Conservation (phyloP, 2,113 vertebrate genomes). For the Aegotheles bennettii region DNA sequence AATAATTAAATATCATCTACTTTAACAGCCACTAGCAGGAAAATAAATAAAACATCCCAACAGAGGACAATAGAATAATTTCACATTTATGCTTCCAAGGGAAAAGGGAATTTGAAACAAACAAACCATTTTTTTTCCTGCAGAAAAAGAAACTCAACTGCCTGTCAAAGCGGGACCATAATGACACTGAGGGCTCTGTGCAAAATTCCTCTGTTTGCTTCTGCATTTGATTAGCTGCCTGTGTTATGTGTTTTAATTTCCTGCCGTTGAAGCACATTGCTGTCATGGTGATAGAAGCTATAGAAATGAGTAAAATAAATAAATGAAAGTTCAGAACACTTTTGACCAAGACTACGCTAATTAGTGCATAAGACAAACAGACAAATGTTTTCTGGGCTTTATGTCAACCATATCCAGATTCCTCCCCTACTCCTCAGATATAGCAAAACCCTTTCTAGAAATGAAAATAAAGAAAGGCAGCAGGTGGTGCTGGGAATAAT, state of each 20-base stretch:
- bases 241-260: slow-evolving; percentile 65
- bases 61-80: slow-evolving; percentile 25
- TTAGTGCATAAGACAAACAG: slow-evolving; percentile 44
- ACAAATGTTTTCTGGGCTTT: slow-evolving; percentile 52
- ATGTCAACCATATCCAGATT: slow-evolving; percentile 9
- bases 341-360: slow-evolving; percentile 52
- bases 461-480: slow-evolving; percentile 35
- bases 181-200: slow-evolving; percentile 19
- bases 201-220: slow-evolving; percentile 59
- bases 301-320: slow-evolving; percentile 59
- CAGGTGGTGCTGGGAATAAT: slow-evolving; percentile 57
- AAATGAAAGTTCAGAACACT: slow-evolving; percentile 51
- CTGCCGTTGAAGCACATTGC: slow-evolving; percentile 45
- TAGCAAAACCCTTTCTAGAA: slow-evolving; percentile 28
- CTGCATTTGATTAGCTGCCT: slow-evolving; percentile 67
- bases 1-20: slow-evolving; percentile 15
- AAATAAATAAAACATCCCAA: slow-evolving; percentile 51
- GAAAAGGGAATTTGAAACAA: slow-evolving; percentile 38
- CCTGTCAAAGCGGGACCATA: slow-evolving; percentile 2
- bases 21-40: slow-evolving; percentile 3
- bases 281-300: slow-evolving; percentile 62
- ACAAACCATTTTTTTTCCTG: slow-evolving; percentile 10
- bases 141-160: slow-evolving; percentile 32
- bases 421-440: slow-evolving; percentile 34
- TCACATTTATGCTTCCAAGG: neutral